These are phyloP conservation scores for Apogon talboti DNA, from an alignment of 2,797 vertebrate genomes.

Conservation along the genomic window DNA sequence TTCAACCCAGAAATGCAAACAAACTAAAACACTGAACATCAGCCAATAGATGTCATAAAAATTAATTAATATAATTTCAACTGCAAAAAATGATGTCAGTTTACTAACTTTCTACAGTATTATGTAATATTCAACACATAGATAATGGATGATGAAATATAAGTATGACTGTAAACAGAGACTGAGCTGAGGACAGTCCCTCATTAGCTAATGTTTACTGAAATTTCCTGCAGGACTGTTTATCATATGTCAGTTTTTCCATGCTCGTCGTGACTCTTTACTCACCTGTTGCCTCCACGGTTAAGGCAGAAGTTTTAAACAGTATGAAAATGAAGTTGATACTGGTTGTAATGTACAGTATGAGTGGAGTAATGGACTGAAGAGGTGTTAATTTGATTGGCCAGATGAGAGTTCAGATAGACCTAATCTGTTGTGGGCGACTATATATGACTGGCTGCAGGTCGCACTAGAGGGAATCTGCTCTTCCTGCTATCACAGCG, in stretches of 20 bases:
- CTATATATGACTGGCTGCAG: conserved; percentile 14
- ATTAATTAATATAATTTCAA: too few species aligned
- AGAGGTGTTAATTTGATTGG: conserved; percentile 17
- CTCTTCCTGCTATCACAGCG: neutral
- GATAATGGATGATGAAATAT: neutral
- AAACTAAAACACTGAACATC: too few species aligned
- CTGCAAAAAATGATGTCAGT: neutral
- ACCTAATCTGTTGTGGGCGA: conserved; percentile 13
- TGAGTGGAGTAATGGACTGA: conserved; percentile 7
- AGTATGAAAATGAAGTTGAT: conserved; percentile 18
- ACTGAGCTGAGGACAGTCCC: conserved; percentile 17
- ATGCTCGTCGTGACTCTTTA: neutral
- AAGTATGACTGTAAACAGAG: conserved; percentile 16
- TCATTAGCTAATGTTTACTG: conserved; percentile 12
- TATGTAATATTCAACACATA: neutral
- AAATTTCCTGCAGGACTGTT: conserved; percentile 5
- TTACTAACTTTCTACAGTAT: neutral
- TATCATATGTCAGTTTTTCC: conserved; percentile 22
- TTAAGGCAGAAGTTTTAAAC: conserved; percentile 14
- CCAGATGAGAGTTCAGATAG: conserved; percentile 20
- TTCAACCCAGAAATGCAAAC: too few species aligned
- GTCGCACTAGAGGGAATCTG: neutral
- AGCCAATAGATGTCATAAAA: too few species aligned
- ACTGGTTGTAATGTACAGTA: neutral
- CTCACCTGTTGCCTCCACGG: conserved; percentile 19